Evolutionary conservation across 92 coral and sea anemone species (phyloP), one percentile per base, ranked within the genome.

Genomic region (Diadumene lineata): DNA sequence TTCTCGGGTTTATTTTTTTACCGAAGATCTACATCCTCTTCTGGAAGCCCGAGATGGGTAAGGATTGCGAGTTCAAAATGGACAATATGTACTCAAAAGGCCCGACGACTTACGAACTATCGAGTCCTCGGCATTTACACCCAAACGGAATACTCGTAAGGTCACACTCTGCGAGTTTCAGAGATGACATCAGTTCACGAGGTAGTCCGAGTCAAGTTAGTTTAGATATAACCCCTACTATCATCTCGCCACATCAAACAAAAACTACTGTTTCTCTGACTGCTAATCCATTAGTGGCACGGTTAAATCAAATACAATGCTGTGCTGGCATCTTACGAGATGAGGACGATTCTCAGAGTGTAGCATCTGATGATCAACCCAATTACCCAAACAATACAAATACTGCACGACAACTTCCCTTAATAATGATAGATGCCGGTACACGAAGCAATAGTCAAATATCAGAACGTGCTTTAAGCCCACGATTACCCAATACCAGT

Each of bases 21-120:
- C 91, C 94, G 1, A 89, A 89, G 57, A 43, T 79, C 18, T 76
- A 72, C 84, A 64, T 89, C 31, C 56, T 86, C 34, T 75, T 86
- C 11, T 89, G 79, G 10, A 86, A 81, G 8, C 82, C 88, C 34
- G 73, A 69, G 34, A 56, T 89, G 44, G 79, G 83, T 73, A 78
- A 85, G 61, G 50, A 63, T 30, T 27, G 69, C 21, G 82, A 81
- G 8, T 85, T 84, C 79, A 19, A 81, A 26, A 65, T 68, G 7
- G 33, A 66, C 62, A 65, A 17, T 64, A 34, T n/a, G 29, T 69
- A 60, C 23, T 46, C 56, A 64, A 72, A 50, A 73, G 75, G 31
- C 66, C 70, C 71, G 62, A 50, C 50, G n/a, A 50, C 72, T 51
- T 1, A 68, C 51, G 56, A 80, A 69, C 27, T 21, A 7, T 11